These are phyloP conservation scores for Anisognathus igniventris DNA, from an alignment of 2,797 vertebrate genomes.

Conservation along the genomic window DNA sequence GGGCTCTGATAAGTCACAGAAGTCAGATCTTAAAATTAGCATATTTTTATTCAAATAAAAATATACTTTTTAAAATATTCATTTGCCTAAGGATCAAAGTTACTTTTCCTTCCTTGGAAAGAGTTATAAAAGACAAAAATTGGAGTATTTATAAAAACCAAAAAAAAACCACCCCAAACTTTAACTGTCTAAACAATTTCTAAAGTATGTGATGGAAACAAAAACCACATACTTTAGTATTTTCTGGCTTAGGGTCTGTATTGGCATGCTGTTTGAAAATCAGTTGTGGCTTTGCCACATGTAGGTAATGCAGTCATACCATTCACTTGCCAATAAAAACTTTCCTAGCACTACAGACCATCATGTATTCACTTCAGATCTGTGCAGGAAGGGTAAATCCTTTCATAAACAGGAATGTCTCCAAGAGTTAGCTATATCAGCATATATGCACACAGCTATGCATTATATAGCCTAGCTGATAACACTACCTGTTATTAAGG, in stretches of 20 bases:
- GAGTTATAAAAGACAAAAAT: not conserved
- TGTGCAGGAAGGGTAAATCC: not conserved
- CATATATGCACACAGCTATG: not conserved
- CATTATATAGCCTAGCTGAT: not conserved
- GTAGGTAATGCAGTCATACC: not conserved
- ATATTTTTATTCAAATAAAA: not conserved
- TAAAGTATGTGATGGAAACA: not conserved
- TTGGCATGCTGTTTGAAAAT: not conserved
- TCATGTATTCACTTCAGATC: not conserved
- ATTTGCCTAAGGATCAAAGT: not conserved
- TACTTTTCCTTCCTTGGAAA: not conserved
- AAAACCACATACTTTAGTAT: not conserved
- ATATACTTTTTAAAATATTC: not conserved
- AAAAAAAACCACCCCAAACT: not conserved
- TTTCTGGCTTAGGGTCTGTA: not conserved
- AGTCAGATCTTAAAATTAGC: not conserved
- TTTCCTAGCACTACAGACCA: not conserved
- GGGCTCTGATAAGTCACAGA: not conserved
- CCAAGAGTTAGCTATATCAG: not conserved
- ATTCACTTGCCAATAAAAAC: not conserved
- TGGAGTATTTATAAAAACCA: not conserved
- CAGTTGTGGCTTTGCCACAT: not conserved
- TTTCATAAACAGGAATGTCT: not conserved
- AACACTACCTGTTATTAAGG: not conserved
- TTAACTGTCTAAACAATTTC: not conserved